Percentiles rank a stretch among this genome's conserved stretches.
These are phyloP conservation scores for Pipistrellus nathusii DNA, from an alignment of 2,797 vertebrate species.

Conservation along the genomic window DNA sequence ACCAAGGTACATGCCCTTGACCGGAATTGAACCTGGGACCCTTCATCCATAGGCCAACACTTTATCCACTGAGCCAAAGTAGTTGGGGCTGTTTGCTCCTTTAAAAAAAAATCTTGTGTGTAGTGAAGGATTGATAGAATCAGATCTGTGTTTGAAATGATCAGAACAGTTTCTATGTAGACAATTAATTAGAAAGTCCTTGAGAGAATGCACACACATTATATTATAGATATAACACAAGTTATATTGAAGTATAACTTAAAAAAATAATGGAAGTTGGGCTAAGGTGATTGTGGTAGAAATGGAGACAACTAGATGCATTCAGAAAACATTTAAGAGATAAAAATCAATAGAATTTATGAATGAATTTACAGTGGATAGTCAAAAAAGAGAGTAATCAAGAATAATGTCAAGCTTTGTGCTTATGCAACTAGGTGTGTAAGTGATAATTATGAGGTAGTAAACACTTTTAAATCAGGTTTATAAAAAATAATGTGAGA, in stretches of 20 bases:
- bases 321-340: not conserved
- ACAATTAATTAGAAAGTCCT: not conserved
- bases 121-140: not conserved
- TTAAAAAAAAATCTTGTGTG: not conserved
- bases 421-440: not conserved
- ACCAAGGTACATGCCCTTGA: too few relatives aligned
- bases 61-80: too few relatives aligned
- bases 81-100: not conserved
- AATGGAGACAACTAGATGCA: not conserved
- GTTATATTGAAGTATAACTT: not conserved
- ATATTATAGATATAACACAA: not conserved
- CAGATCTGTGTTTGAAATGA: not conserved
- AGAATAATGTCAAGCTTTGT: not conserved
- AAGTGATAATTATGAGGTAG: not conserved
- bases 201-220: not conserved
- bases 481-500: not conserved
- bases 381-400: not conserved
- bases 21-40: too few relatives aligned
- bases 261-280: not conserved
- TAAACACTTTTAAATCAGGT: not conserved
- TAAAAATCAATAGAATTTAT: not conserved
- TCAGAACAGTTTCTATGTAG: not conserved
- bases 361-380: not conserved
- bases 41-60: too few relatives aligned
- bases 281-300: not conserved